Evolutionary conservation across 2,113 vertebrate species (phyloP), one percentile per base, ranked within the genome.

Genomic region (Marmota flaviventris): DNA sequence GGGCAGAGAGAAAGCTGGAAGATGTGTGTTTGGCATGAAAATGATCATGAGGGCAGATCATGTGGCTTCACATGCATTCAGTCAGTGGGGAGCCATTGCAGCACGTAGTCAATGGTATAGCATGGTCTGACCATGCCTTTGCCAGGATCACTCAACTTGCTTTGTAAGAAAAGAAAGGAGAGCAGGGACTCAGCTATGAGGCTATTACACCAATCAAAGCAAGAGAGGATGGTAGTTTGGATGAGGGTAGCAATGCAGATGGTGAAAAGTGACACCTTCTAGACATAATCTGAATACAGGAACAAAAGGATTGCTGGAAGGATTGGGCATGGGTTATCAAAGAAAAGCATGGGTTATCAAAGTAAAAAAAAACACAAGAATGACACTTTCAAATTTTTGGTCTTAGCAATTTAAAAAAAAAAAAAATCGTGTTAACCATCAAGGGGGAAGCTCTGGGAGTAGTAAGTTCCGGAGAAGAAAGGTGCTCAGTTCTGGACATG

Each of bases 231-330:
- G 16, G 17, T 29, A 69, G 79, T 42, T 77, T 70, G 37, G 18
- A 48, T 45, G 32, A 79, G 34, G 39, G 5, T 3, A 53, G 22
- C 34, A 42, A 10, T 51, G 61, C 51, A 89, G 14, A 29, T 29
- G 16, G 37, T 61, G 39, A 73, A 81, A 58, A 61, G 17, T 45
- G 53, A 53, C 22, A 83, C 16, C 13, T 29, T 79, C 24, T 79
- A 42, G 29, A 72, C 22, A 63, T 72, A 56, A 92, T 20, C 6
- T 79, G 72, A 78, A 70, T 16, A 53, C 0, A 65, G 37, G 42
- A 61, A 16, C 42, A 89, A 93, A 85, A 77, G 14, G 8, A 58
- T 37, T 92, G 78, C 86, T 88, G 81, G 13, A 84, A 92, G 81
- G 12, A 89, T 1, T 65, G 45, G 63, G 65, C 29, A 32, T n/a